Percentiles rank a stretch among this genome's conserved stretches.
phyloP scores from a whole-genome alignment of 2,113 vertebrate genomes.

The Bagarius yarrelli region DNA sequence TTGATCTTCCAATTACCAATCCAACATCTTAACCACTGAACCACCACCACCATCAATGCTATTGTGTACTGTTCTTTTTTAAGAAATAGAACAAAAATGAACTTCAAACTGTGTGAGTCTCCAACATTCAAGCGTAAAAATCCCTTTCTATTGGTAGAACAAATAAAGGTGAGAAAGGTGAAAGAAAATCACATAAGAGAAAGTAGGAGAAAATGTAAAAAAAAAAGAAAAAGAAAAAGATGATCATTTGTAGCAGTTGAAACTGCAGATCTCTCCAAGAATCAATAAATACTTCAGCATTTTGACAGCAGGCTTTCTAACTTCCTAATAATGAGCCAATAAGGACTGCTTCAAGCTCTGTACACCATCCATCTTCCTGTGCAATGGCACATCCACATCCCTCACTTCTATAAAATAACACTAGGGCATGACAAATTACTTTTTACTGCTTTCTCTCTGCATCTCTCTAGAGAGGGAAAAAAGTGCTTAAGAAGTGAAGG shows the following conservation, averaged over 20 bases:
- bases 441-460: constrained; percentile 6
- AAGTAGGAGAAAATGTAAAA: neutral
- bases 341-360: constrained; percentile 5
- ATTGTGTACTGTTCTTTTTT: neutral
- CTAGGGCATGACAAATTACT: constrained; percentile 39
- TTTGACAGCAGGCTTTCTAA: constrained; percentile 40
- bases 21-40: too few species aligned
- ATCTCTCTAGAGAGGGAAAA: constrained; percentile 26
- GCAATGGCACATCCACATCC: constrained; percentile 19
- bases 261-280: constrained; percentile 9
- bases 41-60: too few species aligned
- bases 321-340: constrained; percentile 40
- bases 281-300: constrained; percentile 42
- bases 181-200: neutral
- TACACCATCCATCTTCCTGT: constrained; percentile 40
- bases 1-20: too few species aligned
- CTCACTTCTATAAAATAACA: constrained; percentile 26
- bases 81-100: neutral
- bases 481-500: constrained; percentile 3
- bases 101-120: neutral
- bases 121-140: neutral
- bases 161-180: neutral
- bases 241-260: neutral
- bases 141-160: neutral
- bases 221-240: neutral